phyloP scores from a whole-genome alignment of 2,797 vertebrate genomes.

The Babyrousa celebensis region DNA sequence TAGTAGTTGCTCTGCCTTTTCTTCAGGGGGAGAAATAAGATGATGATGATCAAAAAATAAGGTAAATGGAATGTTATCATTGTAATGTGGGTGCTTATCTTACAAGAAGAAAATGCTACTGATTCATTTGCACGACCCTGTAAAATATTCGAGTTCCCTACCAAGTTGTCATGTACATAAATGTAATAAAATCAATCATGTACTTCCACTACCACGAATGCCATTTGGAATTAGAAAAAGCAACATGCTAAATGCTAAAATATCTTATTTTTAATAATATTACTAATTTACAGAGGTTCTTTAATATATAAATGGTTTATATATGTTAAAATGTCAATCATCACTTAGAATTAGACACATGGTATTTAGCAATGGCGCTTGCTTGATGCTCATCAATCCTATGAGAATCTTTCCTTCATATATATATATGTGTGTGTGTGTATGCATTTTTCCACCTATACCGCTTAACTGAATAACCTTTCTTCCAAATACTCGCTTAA shows the following conservation, averaged over 20 bases:
- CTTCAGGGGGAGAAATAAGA: slow-evolving; percentile 64
- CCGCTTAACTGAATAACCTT: not conserved
- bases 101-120: slow-evolving; percentile 66
- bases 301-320: not conserved
- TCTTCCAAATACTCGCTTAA: slow-evolving; percentile 22
- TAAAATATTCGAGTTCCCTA: slow-evolving; percentile 39
- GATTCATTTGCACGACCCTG: slow-evolving; percentile 68
- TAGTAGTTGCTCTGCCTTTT: slow-evolving; percentile 73
- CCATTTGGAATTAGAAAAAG: slow-evolving; percentile 49
- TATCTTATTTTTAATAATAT: slow-evolving; percentile 24
- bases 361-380: not conserved
- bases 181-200: not conserved
- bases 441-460: not conserved
- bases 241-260: slow-evolving; percentile 4
- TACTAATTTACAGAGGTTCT: not conserved
- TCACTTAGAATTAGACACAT: not conserved
- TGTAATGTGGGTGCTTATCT: slow-evolving; percentile 46
- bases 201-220: not conserved
- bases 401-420: not conserved
- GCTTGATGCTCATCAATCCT: not conserved
- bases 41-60: slow-evolving; percentile 67
- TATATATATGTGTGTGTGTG: not conserved
- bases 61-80: not conserved
- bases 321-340: slow-evolving; percentile 30
- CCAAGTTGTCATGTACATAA: not conserved